Base-by-base conservation (phyloP, 2,888 invertebrate genomes). In the Dynastes maya region DNA sequence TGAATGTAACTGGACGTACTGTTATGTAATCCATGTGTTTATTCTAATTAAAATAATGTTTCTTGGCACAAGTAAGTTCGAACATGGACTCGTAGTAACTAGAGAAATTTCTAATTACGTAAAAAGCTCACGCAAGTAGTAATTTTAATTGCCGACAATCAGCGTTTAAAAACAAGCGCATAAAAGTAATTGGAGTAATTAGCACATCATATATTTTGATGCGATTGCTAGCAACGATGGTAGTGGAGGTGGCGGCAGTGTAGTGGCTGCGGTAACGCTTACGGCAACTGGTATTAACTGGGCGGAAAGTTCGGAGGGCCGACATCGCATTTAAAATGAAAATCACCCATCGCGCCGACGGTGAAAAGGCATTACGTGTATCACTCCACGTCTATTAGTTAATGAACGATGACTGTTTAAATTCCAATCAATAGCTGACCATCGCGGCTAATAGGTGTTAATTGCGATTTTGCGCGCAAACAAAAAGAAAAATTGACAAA, bases 111-210 rank as follows among this genome's bases (percentile, higher is more conserved):
- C 86, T 86, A 87, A 87, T 87, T 85, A 86, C 82, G 85, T 81
- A 85, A 86, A 87, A 86, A 86, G 87, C 86, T 83, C 83, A 78
- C 81, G 79, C 84, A 82, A 83, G 83, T 85, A 84, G 84, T 84
- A 86, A 85, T 87, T 86, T 87, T 87, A 87, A 87, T 87, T 87
- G 86, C 86, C 80, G 82, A 85, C 85, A 87, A 87, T 87, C 85
- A 85, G 75, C 84, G 84, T 84, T 84, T 83, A 84, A 78, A 85
- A 86, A 85, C 84, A 84, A 74, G 84, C 85, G 84, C 86, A 86
- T 86, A 86, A 87, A 86, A 85, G 84, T 87, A 87, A 87, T 87
- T 87, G 87, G 85, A 85, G 85, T 86, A 87, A 87, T 86, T 85
- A 87, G 85, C 85, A 81, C 83, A 80, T 80, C 78, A 80, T 79